Conservation (phyloP, 2,888 invertebrate genomes). For the Uropetala carovei region DNA sequence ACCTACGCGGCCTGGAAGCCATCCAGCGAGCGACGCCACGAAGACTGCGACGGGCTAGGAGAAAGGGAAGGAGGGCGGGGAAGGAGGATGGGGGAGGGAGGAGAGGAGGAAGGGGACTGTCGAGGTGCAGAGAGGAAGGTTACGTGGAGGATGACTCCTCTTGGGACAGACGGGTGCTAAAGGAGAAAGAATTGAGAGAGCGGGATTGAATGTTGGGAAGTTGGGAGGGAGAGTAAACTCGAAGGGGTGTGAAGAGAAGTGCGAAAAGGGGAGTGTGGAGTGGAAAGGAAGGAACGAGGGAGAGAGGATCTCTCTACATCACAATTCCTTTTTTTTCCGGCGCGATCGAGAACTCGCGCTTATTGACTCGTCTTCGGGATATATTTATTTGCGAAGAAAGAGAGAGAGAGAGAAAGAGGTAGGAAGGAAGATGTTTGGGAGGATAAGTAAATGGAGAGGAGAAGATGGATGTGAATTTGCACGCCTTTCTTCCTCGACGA, state of each 20-base stretch:
- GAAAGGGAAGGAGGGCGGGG: background rate
- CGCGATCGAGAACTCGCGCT: conserved; percentile 3
- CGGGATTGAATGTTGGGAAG: background rate
- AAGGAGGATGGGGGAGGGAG: background rate
- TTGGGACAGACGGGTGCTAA: background rate
- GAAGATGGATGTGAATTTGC: conserved; percentile 14
- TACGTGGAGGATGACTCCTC: too few relatives aligned
- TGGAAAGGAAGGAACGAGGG: background rate
- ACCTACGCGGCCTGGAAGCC: conserved; percentile 64
- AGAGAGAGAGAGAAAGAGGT: background rate
- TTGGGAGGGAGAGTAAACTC: background rate
- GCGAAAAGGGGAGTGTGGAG: background rate
- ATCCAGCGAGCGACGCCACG: conserved; percentile 23
- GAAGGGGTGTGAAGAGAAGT: background rate
- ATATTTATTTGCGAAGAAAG: background rate
- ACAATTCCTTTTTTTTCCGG: background rate
- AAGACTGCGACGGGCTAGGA: conserved; percentile 15
- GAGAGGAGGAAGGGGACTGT: background rate
- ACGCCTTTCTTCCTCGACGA: background rate
- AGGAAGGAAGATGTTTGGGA: background rate
- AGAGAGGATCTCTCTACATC: background rate
- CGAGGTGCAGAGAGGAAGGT: too few relatives aligned
- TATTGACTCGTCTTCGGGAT: conserved; percentile 18
- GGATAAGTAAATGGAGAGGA: background rate
- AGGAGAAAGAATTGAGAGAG: background rate